These are phyloP conservation scores for Enteromius thamalakanensis DNA, from an alignment of 2,797 vertebrate genomes.

Conservation along the genomic window DNA sequence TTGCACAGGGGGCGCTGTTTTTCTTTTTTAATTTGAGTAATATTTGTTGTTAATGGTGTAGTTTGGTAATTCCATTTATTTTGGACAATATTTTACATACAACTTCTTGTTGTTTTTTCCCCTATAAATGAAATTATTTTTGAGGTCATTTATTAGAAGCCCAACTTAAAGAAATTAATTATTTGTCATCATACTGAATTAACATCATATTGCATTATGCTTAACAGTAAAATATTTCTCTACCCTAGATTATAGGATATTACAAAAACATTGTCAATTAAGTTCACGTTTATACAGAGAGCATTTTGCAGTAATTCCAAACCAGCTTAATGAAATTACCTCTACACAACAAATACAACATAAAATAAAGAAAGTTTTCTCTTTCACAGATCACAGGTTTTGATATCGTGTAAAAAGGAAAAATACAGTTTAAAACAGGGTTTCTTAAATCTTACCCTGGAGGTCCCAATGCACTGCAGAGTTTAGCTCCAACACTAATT, in stretches of 20 bases:
- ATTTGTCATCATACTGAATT: not conserved
- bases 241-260: not conserved
- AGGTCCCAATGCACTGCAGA: too few species aligned
- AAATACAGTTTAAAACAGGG: too few species aligned
- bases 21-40: not conserved
- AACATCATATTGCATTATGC: not conserved
- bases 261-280: not conserved
- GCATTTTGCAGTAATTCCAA: not conserved
- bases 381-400: not conserved
- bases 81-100: not conserved
- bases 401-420: not conserved
- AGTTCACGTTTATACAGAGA: not conserved
- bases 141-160: not conserved
- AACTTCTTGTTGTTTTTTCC: not conserved
- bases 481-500: too few species aligned
- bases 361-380: not conserved
- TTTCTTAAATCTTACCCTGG: too few species aligned
- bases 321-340: not conserved
- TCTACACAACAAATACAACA: not conserved
- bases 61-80: not conserved
- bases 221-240: not conserved
- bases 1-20: slow-evolving; percentile 13
- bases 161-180: not conserved
- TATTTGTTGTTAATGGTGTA: not conserved
- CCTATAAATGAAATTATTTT: not conserved